phyloP scores from a whole-genome alignment of 2,113 vertebrate genomes.

The Phrynosoma platyrhinos region DNA sequence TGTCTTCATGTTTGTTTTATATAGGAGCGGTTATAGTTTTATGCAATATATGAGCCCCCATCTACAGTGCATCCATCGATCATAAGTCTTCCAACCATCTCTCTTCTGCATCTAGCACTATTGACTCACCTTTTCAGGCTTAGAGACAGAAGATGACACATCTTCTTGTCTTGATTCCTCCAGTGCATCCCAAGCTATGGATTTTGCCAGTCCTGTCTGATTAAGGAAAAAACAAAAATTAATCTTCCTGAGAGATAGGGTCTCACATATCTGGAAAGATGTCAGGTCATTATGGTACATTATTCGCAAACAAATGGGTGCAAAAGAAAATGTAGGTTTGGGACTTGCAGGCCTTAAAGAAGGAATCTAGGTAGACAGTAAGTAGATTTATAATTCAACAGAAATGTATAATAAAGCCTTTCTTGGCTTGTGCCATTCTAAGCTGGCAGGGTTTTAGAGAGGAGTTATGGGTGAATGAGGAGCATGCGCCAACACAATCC shows the following conservation, averaged over 20 bases:
- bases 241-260: slow-evolving; percentile 68
- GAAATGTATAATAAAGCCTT: neutral
- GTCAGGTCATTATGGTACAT: slow-evolving; percentile 52
- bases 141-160: slow-evolving; percentile 59
- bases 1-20: too few species aligned
- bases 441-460: neutral
- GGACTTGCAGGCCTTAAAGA: slow-evolving; percentile 2
- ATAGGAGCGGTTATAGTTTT: neutral
- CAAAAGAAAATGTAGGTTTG: slow-evolving; percentile 60
- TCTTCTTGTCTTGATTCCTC: slow-evolving; percentile 55
- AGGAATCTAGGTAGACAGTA: neutral
- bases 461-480: too few species aligned
- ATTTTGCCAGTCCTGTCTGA: slow-evolving; percentile 64
- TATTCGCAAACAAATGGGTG: slow-evolving; percentile 20
- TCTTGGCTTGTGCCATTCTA: neutral
- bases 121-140: slow-evolving; percentile 70
- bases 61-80: slow-evolving; percentile 5
- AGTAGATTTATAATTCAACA: neutral
- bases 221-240: slow-evolving; percentile 67
- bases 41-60: slow-evolving; percentile 38
- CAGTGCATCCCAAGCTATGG: slow-evolving; percentile 54
- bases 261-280: slow-evolving; percentile 37
- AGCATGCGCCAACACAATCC: neutral
- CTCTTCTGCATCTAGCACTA: slow-evolving; percentile 44
- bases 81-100: too few species aligned